Conservation (phyloP, 1,140 invertebrate genomes). For the Plutomurus gul region DNA sequence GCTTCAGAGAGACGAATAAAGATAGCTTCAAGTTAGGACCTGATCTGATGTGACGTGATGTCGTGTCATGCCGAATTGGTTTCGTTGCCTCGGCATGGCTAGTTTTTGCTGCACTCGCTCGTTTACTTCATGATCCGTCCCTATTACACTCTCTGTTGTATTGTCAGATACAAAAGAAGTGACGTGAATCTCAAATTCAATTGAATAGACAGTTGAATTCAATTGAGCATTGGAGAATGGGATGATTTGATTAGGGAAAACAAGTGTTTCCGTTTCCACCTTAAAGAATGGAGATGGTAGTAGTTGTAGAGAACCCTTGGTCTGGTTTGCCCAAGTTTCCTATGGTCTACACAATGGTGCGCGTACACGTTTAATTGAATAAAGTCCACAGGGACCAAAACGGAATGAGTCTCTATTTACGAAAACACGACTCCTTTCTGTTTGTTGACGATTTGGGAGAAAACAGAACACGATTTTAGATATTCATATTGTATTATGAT, state of each 20-base stretch:
- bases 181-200: slow-evolving; percentile 1
- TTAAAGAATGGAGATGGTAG: slow-evolving; percentile 39
- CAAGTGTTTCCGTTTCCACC: slow-evolving; percentile 52
- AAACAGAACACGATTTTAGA: slow-evolving; percentile 21
- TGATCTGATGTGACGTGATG: neutral
- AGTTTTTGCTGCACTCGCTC: neutral
- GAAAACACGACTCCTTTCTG: slow-evolving; percentile 16
- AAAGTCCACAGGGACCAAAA: slow-evolving; percentile 8
- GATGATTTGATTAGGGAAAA: slow-evolving; percentile 45
- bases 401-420: slow-evolving; percentile 13
- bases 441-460: slow-evolving; percentile 23
- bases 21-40: no score
- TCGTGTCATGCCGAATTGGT: neutral
- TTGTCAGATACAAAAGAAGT: neutral
- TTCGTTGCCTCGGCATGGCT: neutral
- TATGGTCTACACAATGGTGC: neutral
- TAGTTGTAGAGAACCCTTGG: neutral
- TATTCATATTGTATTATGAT: slow-evolving; percentile 4
- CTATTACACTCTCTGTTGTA: neutral
- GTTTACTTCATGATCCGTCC: neutral
- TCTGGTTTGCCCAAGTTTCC: neutral
- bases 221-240: slow-evolving; percentile 35
- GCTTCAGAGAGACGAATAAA: no score
- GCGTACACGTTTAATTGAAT: slow-evolving; percentile 19
- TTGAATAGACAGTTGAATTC: slow-evolving; percentile 8